A percentile compares a stretch with the other conserved stretches of the same genome.
These are phyloP conservation scores for Sebastes steindachneri DNA, from an alignment of 2,797 vertebrate genomes.

Conservation along the genomic window DNA sequence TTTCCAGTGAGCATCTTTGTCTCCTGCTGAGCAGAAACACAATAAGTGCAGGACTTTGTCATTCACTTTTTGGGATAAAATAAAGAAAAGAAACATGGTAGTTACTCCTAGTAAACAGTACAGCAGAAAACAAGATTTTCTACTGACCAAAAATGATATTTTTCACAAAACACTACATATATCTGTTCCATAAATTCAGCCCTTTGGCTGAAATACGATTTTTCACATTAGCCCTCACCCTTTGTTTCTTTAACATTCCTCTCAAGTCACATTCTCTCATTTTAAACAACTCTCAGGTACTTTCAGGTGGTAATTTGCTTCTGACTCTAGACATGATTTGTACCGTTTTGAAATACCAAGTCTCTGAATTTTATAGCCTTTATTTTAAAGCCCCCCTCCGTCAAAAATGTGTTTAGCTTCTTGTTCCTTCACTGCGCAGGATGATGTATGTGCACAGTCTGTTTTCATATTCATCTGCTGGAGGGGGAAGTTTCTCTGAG, in stretches of 20 bases:
- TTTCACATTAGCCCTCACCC: background rate
- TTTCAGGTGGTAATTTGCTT: background rate
- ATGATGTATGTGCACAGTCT: background rate
- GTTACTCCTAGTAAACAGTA: background rate
- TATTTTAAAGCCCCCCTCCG: conserved; percentile 9
- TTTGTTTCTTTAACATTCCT: background rate
- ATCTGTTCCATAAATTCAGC: background rate
- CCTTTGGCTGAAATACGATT: background rate
- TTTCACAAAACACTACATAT: background rate
- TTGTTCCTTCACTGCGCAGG: background rate
- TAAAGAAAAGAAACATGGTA: background rate
- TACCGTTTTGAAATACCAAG: background rate
- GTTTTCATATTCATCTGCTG: background rate
- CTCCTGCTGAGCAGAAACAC: background rate
- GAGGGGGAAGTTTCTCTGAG: background rate
- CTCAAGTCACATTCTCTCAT: background rate
- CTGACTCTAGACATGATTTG: background rate
- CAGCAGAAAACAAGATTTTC: background rate
- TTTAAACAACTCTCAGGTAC: background rate
- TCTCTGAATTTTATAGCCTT: background rate
- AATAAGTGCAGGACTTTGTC: background rate
- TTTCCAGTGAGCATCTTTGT: background rate
- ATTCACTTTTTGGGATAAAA: background rate
- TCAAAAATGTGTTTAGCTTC: background rate
- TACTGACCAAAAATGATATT: background rate